Evolutionary conservation across 2,888 invertebrate genomes (phyloP).

Genomic region (Hetaerina titia): DNA sequence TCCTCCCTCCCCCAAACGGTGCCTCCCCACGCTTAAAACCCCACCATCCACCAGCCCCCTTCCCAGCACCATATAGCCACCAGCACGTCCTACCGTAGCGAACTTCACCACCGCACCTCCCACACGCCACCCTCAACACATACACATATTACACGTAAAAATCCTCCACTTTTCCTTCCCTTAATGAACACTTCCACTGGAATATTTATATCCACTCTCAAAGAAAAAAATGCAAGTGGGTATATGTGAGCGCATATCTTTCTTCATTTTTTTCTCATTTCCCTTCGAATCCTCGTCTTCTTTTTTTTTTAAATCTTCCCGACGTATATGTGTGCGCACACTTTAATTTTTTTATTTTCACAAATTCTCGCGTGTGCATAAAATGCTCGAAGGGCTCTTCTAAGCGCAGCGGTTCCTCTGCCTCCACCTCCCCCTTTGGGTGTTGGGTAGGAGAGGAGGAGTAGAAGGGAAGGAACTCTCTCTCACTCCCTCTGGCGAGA

Average conservation of each 20-base stretch:
- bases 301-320: neutral
- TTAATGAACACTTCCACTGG: constrained; percentile 30
- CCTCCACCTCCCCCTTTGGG: neutral
- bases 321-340: neutral
- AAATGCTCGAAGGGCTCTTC: neutral
- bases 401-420: neutral
- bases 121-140: neutral
- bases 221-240: neutral
- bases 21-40: neutral
- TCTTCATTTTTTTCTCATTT: neutral
- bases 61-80: neutral
- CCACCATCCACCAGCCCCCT: neutral
- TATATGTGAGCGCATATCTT: neutral
- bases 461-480: neutral
- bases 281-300: neutral
- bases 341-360: neutral
- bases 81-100: neutral
- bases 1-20: neutral
- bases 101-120: neutral
- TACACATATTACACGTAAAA: neutral
- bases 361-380: neutral
- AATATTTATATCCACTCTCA: constrained; percentile 52
- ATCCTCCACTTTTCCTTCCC: constrained; percentile 16
- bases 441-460: neutral
- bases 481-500: neutral